Base-by-base conservation (phyloP, 2,888 invertebrate genomes). In the Linyphia triangularis region DNA sequence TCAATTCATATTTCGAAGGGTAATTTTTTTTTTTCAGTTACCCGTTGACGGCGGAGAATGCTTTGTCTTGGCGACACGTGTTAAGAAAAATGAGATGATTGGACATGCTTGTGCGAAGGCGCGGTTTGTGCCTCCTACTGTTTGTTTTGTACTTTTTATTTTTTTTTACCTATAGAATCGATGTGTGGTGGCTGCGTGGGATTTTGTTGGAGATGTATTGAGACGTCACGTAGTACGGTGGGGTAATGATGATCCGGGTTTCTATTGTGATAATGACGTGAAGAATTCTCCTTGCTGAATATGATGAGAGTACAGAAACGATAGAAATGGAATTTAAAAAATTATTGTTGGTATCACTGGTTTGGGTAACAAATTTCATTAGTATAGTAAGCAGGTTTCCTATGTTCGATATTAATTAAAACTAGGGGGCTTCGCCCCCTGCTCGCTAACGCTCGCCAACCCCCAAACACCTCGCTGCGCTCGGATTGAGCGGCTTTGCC, bases 1-100 rank as follows among this genome's bases (percentile, higher is more conserved):
- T 81, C 81, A 81, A 81, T 81, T 70, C 81, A 81, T 81, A 65
- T 65, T 57, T 69, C n/a, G n/a, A n/a, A n/a, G n/a, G n/a, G n/a
- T n/a, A n/a, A n/a, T 33, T 24, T 13, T 70, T 43, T 30, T 57
- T 24, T 40, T 24, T 10, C 26, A 24, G 16, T 26, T 40, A 24
- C 6, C 6, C 7, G n/a, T 51, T 43, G 5, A 16, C 24, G 7
- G 28, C 13, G 22, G 9, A 13, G 61, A 5, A n/a, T 43, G 22
- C 33, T 51, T 67, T 79, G 67, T 79, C 79, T 79, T 79, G 43
- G 2, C 4, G 51, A 13, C 81, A 70, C 81, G 81, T 81, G 81
- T 24, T 79, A 16, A 81, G 40, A 59, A 67, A 70, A 81, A 69
- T 67, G 59, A 26, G 70, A 69, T 33, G 51, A 70, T 69, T 81